Evolutionary conservation across 2,113 vertebrate species (phyloP), one percentile per base, ranked within the genome.

Genomic region (Bostrychus sinensis): DNA sequence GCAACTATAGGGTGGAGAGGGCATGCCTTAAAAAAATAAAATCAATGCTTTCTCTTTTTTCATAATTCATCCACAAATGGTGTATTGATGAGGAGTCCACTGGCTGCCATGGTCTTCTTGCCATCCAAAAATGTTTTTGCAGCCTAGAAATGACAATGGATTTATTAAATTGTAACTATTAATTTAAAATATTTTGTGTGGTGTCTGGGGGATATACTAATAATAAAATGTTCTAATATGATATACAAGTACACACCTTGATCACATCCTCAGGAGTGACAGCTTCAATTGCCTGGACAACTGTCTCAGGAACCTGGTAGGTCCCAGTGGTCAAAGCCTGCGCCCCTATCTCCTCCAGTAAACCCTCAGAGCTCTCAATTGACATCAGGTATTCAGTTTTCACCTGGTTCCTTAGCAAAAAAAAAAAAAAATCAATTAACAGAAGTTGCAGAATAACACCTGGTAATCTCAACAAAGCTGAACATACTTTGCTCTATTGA

Each of bases 41-140:
- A 12, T 37, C 13, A 14, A 3, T 72, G 46, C 54, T 62, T 1
- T 7, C 17, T 32, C 50, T 26, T 19, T 19, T 28, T 83, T 90
- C 82, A 92, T 75, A 89, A 48, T 86, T 98, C 95, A 68, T 97
- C 94, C 57, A 93, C 72, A 83, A 96, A 98, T 13, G 95, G 95
- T 34, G 94, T 95, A 75, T 92, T 92, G 51, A 80, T 81, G 78
- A 97, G 89, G 32, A 95, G 86, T 66, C 96, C 96, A 20, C 87
- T 84, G 14, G 93, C 92, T 77, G 94, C 91, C 95, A 98, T 95
- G 3, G 93, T 94, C 84, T 97, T 98, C 89, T 93, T 94, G 66
- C 95, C 91, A 71, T 75, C 89, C 53, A 94, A 80, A 89, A 97
- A 98, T 79, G 91, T 95, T 80, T 95, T 96, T n/a, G 96, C 96